A percentile compares a stretch with the other conserved stretches of the same genome.
Evolutionary conservation across 2,797 vertebrate species (phyloP).

Genomic region (Lutjanus campechanus): DNA sequence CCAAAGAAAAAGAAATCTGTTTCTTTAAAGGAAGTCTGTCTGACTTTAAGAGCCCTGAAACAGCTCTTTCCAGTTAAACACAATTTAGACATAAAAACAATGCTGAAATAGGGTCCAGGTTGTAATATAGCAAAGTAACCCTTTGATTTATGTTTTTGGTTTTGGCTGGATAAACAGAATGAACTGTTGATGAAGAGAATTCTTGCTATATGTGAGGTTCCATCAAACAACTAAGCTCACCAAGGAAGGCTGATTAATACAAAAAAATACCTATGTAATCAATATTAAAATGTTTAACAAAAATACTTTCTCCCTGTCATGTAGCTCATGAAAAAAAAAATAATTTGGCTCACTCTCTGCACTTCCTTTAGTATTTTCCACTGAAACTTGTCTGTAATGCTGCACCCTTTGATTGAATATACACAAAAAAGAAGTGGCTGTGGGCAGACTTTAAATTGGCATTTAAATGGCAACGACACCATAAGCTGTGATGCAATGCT

Average conservation of each 20-base stretch:
- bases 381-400: slow-evolving; percentile 7
- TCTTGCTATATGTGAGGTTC: background rate
- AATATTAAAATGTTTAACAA: background rate
- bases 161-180: background rate
- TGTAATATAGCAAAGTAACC: too few relatives aligned
- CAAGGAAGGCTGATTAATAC: background rate
- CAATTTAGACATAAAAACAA: too few relatives aligned
- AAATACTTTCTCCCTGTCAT: background rate
- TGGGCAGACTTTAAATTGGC: slow-evolving; percentile 49
- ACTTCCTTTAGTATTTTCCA: background rate
- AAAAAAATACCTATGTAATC: background rate
- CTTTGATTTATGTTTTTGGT: too few relatives aligned
- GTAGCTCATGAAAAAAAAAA: background rate
- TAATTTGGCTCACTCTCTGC: background rate
- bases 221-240: background rate
- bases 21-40: too few relatives aligned
- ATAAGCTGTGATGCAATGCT: slow-evolving; percentile 38
- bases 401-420: slow-evolving; percentile 28
- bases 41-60: too few relatives aligned
- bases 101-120: too few relatives aligned
- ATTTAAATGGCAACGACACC: slow-evolving; percentile 61
- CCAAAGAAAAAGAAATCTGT: too few relatives aligned
- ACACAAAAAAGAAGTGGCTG: slow-evolving; percentile 35
- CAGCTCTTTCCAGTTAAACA: too few relatives aligned
- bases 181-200: background rate